phyloP scores from a whole-genome alignment of 2,113 vertebrate genomes.

The Monarcha castaneiventris region DNA sequence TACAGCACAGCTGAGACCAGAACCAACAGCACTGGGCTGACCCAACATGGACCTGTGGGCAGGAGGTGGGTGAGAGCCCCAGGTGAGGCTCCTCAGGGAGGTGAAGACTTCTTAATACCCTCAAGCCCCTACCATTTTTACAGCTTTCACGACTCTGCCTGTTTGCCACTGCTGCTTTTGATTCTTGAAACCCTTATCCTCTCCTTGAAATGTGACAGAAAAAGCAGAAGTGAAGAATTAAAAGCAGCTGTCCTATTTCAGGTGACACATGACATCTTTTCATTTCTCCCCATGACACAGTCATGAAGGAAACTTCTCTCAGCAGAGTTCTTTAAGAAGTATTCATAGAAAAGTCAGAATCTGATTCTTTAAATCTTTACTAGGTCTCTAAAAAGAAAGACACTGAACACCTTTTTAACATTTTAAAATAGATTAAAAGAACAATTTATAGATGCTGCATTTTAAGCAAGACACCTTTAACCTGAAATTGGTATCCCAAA shows the following conservation, averaged over 20 bases:
- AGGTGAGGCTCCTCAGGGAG: not conserved
- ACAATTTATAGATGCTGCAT: not conserved
- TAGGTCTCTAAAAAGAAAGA: not conserved
- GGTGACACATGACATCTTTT: not conserved
- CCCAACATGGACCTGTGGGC: not conserved
- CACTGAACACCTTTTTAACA: not conserved
- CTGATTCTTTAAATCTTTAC: not conserved
- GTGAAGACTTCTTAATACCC: not conserved
- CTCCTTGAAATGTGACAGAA: not conserved
- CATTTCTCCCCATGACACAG: not conserved
- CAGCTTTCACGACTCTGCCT: not conserved
- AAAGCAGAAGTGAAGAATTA: not conserved
- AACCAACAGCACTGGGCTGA: not conserved
- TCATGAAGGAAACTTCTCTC: not conserved
- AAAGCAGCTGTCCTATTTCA: not conserved
- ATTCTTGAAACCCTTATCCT: not conserved
- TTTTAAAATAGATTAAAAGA: not conserved
- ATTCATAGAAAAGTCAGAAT: conserved; percentile 4
- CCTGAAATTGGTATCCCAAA: not conserved
- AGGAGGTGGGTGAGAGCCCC: not conserved
- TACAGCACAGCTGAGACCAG: not conserved
- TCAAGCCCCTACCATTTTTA: not conserved
- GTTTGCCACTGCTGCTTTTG: not conserved
- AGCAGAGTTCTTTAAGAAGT: not conserved
- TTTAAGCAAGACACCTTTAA: not conserved